phyloP scores from a whole-genome alignment of 2,888 invertebrate genomes.

The Nasonovia ribisnigri region DNA sequence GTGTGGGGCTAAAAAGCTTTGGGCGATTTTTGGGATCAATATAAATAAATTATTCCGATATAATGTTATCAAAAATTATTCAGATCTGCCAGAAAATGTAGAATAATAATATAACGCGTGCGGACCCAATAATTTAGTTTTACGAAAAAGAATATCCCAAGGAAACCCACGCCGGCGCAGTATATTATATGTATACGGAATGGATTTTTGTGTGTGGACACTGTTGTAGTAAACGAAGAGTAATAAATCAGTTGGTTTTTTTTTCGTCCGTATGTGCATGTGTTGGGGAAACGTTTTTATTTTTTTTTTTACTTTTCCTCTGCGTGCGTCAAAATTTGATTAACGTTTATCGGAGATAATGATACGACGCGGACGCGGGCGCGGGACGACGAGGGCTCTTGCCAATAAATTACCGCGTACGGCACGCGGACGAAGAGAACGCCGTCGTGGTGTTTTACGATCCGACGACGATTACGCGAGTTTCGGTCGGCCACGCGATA shows the following conservation, averaged over 20 bases:
- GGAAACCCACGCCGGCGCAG: constrained; percentile 57
- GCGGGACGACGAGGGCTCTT: constrained; percentile 16
- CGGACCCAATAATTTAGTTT: constrained; percentile 51
- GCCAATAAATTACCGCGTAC: constrained; percentile 59
- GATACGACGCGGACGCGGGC: constrained; percentile 54
- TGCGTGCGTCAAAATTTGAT: constrained; percentile 62
- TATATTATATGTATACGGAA: constrained; percentile 3
- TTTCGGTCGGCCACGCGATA: constrained; percentile 47
- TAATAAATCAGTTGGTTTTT: constrained; percentile 61
- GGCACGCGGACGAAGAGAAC: constrained; percentile 23
- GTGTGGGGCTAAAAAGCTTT: neutral
- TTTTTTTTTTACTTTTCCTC: constrained; percentile 25
- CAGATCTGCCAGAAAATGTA: constrained; percentile 10
- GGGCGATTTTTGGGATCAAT: constrained; percentile 50
- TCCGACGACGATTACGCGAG: constrained; percentile 28
- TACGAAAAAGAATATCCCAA: constrained; percentile 55
- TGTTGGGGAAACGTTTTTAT: constrained; percentile 48
- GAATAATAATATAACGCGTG: neutral
- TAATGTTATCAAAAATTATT: constrained; percentile 43
- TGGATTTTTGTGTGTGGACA: constrained; percentile 55
- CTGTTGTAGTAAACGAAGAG: constrained; percentile 9
- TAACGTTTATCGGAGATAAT: constrained; percentile 63
- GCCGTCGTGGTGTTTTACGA: constrained; percentile 34
- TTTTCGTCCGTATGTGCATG: constrained; percentile 19
- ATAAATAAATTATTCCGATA: constrained; percentile 54